Conservation (phyloP, 2,113 vertebrate species). For the Lichenostomus cassidix region DNA sequence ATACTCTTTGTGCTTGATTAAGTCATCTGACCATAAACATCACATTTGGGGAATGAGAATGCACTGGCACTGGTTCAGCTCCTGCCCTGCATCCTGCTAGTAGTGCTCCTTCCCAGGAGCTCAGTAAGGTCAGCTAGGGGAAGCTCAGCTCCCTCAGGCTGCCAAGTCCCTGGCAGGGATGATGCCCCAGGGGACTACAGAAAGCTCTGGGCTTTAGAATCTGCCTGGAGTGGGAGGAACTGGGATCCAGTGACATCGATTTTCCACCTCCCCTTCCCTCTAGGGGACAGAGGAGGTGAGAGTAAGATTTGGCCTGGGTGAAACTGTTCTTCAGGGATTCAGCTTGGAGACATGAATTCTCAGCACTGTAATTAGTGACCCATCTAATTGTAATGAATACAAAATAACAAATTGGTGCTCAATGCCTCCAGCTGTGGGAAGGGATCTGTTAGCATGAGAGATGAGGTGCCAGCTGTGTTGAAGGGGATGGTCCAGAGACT, state of each 20-base stretch:
- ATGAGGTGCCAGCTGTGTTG: not conserved
- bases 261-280: not conserved
- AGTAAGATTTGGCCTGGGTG: not conserved
- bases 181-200: accelerated
- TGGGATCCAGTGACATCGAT: accelerated
- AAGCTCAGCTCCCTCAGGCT: not conserved
- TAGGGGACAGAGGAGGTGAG: not conserved
- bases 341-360: not conserved
- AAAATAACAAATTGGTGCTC: not conserved
- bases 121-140: accelerated
- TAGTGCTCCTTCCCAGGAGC: not conserved
- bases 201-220: not conserved
- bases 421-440: not conserved
- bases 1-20: not conserved
- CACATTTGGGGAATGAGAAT: not conserved
- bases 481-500: not conserved
- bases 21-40: not conserved
- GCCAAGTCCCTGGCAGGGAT: accelerated
- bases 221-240: not conserved
- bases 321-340: not conserved
- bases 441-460: not conserved
- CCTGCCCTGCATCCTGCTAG: not conserved
- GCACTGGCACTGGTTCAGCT: not conserved
- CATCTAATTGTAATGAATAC: not conserved
- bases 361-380: not conserved